phyloP scores from a whole-genome alignment of 2,888 invertebrate genomes.

The Orthosia incerta region DNA sequence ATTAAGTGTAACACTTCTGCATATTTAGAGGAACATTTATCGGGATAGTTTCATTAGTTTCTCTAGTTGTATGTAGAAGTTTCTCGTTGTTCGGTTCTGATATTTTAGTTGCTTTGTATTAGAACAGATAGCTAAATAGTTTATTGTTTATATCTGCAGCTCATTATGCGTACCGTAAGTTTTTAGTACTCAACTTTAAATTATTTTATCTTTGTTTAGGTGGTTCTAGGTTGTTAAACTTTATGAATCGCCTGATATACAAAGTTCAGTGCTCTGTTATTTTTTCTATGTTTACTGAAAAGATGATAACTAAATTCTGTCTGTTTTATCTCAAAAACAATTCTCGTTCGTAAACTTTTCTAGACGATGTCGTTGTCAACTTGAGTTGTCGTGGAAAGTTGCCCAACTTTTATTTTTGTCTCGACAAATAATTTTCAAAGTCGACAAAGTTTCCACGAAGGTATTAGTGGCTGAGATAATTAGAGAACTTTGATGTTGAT shows the following conservation, averaged over 20 bases:
- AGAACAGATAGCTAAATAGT: no score
- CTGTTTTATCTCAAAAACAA: slow-evolving; percentile 25
- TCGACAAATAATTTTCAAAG: slow-evolving; percentile 48
- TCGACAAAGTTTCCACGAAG: slow-evolving; percentile 39
- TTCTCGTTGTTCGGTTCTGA: slow-evolving; percentile 22
- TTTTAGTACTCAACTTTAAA: no score
- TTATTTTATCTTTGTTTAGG: no score
- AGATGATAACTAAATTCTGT: not conserved
- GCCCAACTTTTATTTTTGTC: slow-evolving; percentile 45
- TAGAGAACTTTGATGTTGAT: slow-evolving; percentile 47
- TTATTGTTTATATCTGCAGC: no score
- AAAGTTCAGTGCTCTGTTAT: not conserved
- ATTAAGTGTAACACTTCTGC: slow-evolving; percentile 66
- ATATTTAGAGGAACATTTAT: slow-evolving; percentile 55
- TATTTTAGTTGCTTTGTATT: slow-evolving; percentile 26
- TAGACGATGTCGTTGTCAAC: slow-evolving; percentile 26
- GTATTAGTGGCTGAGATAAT: slow-evolving; percentile 37
- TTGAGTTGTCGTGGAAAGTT: slow-evolving; percentile 30
- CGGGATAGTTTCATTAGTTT: slow-evolving; percentile 46
- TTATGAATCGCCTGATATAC: not conserved
- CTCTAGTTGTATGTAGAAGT: slow-evolving; percentile 27
- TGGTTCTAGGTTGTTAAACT: not conserved
- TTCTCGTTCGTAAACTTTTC: slow-evolving; percentile 39
- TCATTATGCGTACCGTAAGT: no score
- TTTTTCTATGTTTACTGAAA: slow-evolving; percentile 13